Base-by-base conservation (phyloP, 2,113 vertebrate genomes). In the Rhinopomastus cyanomelas region DNA sequence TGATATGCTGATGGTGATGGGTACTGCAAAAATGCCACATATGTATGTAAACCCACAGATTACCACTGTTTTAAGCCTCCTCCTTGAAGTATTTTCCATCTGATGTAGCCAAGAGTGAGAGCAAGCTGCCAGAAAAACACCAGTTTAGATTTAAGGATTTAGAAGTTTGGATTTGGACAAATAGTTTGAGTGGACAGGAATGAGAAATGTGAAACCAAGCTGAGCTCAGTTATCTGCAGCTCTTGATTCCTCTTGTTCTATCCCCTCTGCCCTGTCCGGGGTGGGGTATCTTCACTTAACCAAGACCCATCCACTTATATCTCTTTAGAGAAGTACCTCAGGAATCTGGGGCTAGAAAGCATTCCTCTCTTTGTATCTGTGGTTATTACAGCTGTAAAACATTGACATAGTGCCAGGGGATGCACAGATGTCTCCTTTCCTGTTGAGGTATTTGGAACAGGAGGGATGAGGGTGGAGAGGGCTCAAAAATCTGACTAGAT, bases 371-470 rank as follows among this genome's bases (percentile, higher is more conserved):
- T 96, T 94, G 73, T 94, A 84, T 88, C 72, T 56, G 95, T 94
- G 92, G 95, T 97, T 97, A 95, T 97, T 96, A 94, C 97, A 98
- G 96, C 97, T 97, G 96, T 96, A 90, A 97, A 89, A 94, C 92
- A 90, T 81, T 71, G 96, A 95, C 89, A 67, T 73, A 19, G 27
- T 62, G 90, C 95, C 96, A 96, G 95, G 93, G 72, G 93, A 95
- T 95, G 96, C 89, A 94, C 95, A 97, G 95, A 96, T 97, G 95
- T 96, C 90, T 97, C 88, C 88, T 95, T 97, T 96, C 92, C 95
- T 82, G 66, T 78, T 74, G 96, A 95, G 85, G 84, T 95, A 69
- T 86, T 80, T 36, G 64, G 94, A 94, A 55, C 16, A 20, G 87
- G 61, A 86, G 80, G 79, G 15, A 36, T 42, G 39, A 87, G 74